These are phyloP conservation scores for Diadumene lineata DNA, from an alignment of 92 coral and sea anemone species.

Conservation along the genomic window DNA sequence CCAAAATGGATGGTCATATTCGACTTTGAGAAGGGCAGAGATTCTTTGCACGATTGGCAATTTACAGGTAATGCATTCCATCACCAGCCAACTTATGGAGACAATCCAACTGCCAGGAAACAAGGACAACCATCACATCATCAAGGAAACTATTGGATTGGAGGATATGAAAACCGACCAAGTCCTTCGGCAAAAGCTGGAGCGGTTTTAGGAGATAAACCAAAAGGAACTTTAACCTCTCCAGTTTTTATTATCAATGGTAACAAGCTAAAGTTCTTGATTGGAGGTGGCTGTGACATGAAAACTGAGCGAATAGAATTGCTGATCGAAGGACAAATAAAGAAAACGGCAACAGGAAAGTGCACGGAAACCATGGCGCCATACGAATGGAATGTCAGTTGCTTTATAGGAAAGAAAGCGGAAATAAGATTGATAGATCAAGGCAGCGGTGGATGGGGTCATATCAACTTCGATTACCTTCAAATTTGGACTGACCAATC, in stretches of 20 bases:
- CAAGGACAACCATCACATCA: constrained; percentile 24
- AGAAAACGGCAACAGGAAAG: constrained; percentile 26
- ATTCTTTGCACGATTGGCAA: constrained; percentile 13
- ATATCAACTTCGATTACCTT: constrained; percentile 42
- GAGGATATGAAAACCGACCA: constrained; percentile 37
- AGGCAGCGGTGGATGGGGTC: constrained; percentile 25
- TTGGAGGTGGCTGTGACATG: constrained; percentile 47
- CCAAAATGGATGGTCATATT: constrained; percentile 3
- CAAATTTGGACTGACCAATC: constrained; percentile 1
- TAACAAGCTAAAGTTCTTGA: constrained; percentile 22
- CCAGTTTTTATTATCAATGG: constrained; percentile 35
- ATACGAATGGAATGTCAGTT: constrained; percentile 27
- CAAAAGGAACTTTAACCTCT: constrained; percentile 34
- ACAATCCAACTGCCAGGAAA: constrained; percentile 38
- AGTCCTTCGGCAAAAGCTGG: constrained; percentile 17
- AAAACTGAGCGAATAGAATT: constrained; percentile 30
- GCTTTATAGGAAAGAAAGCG: constrained; percentile 21
- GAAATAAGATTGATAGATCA: constrained; percentile 36
- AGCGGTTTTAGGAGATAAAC: constrained; percentile 17
- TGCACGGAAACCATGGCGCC: constrained; percentile 34
- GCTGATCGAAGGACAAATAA: not conserved
- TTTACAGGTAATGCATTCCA: constrained; percentile 33
- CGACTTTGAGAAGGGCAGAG: constrained; percentile 42
- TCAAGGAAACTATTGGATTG: constrained; percentile 43
- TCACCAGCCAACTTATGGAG: constrained; percentile 34